Percentiles rank a stretch among this genome's conserved stretches.
These are phyloP conservation scores for Sphaerodactylus townsendi DNA, from an alignment of 2,113 vertebrate species.

Conservation along the genomic window DNA sequence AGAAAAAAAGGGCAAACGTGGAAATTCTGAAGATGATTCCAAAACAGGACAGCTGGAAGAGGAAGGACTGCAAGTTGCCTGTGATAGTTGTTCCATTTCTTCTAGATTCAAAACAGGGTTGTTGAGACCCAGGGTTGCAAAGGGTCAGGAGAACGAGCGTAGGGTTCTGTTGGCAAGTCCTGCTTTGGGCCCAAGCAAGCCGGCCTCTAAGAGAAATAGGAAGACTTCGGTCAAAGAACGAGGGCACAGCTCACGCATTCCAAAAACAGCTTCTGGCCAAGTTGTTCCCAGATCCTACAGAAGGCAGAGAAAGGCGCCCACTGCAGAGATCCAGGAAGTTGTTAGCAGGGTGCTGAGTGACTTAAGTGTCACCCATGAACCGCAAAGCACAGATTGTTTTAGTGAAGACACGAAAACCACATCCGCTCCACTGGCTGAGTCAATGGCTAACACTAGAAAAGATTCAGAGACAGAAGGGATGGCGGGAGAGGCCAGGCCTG, in stretches of 20 bases:
- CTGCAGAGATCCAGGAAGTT: not conserved
- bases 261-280: rapidly evolving
- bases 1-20: slow-evolving; percentile 28
- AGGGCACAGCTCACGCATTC: not conserved
- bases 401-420: not conserved
- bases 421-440: not conserved
- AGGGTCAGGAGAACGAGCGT: slow-evolving; percentile 78
- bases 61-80: slow-evolving; percentile 59
- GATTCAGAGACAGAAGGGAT: slow-evolving; percentile 32
- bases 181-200: not conserved
- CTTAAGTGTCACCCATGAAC: slow-evolving; percentile 21
- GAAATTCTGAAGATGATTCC: not conserved
- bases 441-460: rapidly evolving
- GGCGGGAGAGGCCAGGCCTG: slow-evolving; percentile 15
- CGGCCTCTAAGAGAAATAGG: slow-evolving; percentile 32
- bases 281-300: not conserved
- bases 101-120: slow-evolving; percentile 90
- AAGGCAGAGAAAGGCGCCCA: slow-evolving; percentile 14
- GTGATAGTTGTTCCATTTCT: slow-evolving; percentile 87
- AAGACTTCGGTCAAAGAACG: not conserved
- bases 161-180: slow-evolving; percentile 22
- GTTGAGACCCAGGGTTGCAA: slow-evolving; percentile 92
- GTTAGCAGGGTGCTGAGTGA: slow-evolving; percentile 40
- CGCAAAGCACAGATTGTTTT: not conserved
- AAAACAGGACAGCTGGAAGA: slow-evolving; percentile 65